Base-by-base conservation (phyloP, 1,140 invertebrate species). In the Oscheius sp. region DNA sequence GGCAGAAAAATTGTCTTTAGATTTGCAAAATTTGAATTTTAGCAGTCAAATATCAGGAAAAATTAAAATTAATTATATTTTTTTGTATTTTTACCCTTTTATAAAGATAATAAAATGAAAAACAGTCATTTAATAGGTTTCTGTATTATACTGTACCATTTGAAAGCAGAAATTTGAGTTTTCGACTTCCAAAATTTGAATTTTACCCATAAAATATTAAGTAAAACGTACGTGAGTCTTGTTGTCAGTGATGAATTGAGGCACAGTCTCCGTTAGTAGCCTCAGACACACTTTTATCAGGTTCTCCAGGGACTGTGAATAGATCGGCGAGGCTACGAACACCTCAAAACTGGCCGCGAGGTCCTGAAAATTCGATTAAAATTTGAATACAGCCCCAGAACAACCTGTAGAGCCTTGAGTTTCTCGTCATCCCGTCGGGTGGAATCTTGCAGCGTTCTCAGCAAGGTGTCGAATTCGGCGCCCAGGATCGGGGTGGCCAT, bases 241-340 rank as follows among this genome's bases (percentile, higher is more conserved):
- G 35, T 75, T 75, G 45, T 75, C 73, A 13, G 73, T 28, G 23
- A 75, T 70, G 28, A 69, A 75, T 28, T 75, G 73, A 29, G 73
- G 73, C 36, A n/a, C 38, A 23, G 73, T 74, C 15, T 73, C 67
- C 13, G 32, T 34, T 58, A 73, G 69, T 3, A 64, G 26, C 10
- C 20, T 42, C 15, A 75, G 46, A 18, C 73, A 52, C 18, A 46
- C 34, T 20, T 58, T 36, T 13, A 75, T 46, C 31, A 75, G 29
- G 10, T 74, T 75, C 52, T 75, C 73, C 10, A 49, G 34, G 3
- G 62, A 29, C 31, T 46, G 34, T 2, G 26, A 42, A 28, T 71
- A 38, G 1, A 31, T 23, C 2, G 18, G 10, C 1, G 26, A 1
- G 7, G 69, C 45, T 23, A 52, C 42, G 34, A 63, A 58, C n/a